Evolutionary conservation across 2,113 vertebrate species (phyloP).

Genomic region (Platycercus adscitus): DNA sequence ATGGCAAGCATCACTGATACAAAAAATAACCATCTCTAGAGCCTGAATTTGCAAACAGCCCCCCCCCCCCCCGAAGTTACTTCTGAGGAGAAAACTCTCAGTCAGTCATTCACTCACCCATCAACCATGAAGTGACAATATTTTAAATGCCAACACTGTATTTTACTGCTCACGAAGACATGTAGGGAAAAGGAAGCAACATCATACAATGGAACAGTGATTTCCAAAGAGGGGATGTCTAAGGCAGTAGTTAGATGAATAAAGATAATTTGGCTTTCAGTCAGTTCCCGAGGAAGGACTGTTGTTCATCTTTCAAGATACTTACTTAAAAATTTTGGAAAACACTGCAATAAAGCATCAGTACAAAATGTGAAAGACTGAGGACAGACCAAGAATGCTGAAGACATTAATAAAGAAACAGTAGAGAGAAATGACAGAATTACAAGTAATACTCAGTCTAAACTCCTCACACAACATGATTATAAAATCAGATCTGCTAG

Average conservation of each 20-base stretch:
- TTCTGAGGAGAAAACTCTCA: neutral
- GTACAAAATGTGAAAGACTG: slow-evolving; percentile 49
- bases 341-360: slow-evolving; percentile 24
- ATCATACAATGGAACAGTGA: neutral
- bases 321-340: slow-evolving; percentile 21
- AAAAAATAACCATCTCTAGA: neutral
- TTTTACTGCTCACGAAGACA: neutral
- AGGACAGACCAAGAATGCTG: slow-evolving; percentile 1
- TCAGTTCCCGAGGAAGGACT: neutral
- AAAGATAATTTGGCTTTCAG: slow-evolving; percentile 20
- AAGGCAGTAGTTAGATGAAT: slow-evolving; percentile 4
- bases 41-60: neutral
- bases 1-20: accelerated
- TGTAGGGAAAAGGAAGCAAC: neutral
- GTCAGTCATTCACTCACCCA: neutral
- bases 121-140: neutral
- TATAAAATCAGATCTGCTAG: slow-evolving; percentile 2
- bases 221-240: slow-evolving; percentile 1
- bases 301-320: slow-evolving; percentile 28
- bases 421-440: slow-evolving; percentile 41
- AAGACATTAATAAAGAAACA: slow-evolving; percentile 32
- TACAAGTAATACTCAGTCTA: neutral
- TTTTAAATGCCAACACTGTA: slow-evolving; percentile 8
- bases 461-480: slow-evolving; percentile 9
- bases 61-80: neutral